Evolutionary conservation across 2,113 vertebrate species (phyloP), one percentile per base, ranked within the genome.

Genomic region (Clinocottus analis): DNA sequence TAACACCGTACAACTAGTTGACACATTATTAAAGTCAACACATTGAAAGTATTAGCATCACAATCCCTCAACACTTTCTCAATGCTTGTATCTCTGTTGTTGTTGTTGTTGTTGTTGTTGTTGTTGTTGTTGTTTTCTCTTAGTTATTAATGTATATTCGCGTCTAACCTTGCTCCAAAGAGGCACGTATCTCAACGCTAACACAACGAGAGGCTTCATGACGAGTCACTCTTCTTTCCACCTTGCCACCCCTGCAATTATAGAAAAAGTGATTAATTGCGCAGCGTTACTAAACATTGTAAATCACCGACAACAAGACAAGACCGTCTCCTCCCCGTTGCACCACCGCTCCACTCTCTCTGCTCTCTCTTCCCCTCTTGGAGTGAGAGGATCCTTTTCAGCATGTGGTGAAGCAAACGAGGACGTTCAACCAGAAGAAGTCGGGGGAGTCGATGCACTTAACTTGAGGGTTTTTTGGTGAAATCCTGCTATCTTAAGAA

Each of bases 321-420:
- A 14, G 58, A 75, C 55, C 13, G 45, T 31, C 53, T 31, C 5
- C 41, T 27, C 17, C 23, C 51, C 39, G 41, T 72, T 11, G 8
- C 53, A 47, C 8, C 7, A 1, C 53, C 19, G 5, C 27, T 19
- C 53, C 31, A 70, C 80, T 67, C 49, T 75, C 61, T 62, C 66
- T 13, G 35, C 43, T 62, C 45, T 25, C 65, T 43, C 3, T 27
- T 66, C 49, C n/a, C 21, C 29, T 41, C 4, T 71, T 10, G 33
- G 41, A 83, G 43, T 72, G 79, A 87, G 27, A 66, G 29, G 78
- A 87, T n/a, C 68, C 55, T 73, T 60, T 75, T 35, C 21, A 49
- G 14, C 0, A 3, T 7, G 17, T 10, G 3, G 31, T 72, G 58
- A 82, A 77, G 14, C 51, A 85, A 70, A 75, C 76, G 60, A 76